Percentiles rank a stretch among this genome's conserved stretches.
phyloP scores from a whole-genome alignment of 2,113 vertebrate genomes.

The Rhinichthys klamathensis region DNA sequence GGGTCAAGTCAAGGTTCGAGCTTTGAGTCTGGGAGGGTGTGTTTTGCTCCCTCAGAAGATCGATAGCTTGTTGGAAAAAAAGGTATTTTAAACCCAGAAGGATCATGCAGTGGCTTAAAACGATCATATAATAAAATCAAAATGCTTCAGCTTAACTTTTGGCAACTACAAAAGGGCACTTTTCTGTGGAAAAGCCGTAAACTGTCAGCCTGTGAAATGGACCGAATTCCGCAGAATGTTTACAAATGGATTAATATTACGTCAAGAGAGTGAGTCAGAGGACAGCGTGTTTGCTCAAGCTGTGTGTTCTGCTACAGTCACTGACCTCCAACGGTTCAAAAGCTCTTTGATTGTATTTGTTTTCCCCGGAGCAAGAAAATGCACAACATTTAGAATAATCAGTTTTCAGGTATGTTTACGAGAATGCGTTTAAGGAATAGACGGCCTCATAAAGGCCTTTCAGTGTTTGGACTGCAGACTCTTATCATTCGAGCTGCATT shows the following conservation, averaged over 20 bases:
- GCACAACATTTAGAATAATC: constrained; percentile 1
- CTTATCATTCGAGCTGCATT: constrained; percentile 48
- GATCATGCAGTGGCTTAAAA: not conserved
- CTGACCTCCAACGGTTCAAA: constrained; percentile 35
- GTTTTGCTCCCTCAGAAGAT: not conserved
- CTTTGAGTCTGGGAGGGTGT: constrained; percentile 23
- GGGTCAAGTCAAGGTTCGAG: constrained; percentile 51
- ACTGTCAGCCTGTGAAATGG: constrained; percentile 24
- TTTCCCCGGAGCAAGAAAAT: constrained; percentile 11
- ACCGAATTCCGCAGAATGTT: constrained; percentile 47
- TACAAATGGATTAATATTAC: constrained; percentile 49
- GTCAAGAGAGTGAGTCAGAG: constrained; percentile 48
- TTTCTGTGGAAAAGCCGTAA: constrained; percentile 1
- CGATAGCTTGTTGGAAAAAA: not conserved
- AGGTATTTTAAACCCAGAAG: not conserved
- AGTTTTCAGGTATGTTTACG: not conserved
- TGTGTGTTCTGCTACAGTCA: constrained; percentile 51
- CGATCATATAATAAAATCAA: not conserved
- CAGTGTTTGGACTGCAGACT: constrained; percentile 36
- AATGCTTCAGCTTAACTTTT: not conserved
- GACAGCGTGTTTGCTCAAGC: constrained; percentile 33
- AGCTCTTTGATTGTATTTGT: constrained; percentile 35
- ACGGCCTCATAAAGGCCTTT: not conserved
- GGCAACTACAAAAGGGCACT: not conserved
- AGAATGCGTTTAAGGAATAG: not conserved